Evolutionary conservation across 2,888 invertebrate species (phyloP).

Genomic region (Aporophyla nigra): DNA sequence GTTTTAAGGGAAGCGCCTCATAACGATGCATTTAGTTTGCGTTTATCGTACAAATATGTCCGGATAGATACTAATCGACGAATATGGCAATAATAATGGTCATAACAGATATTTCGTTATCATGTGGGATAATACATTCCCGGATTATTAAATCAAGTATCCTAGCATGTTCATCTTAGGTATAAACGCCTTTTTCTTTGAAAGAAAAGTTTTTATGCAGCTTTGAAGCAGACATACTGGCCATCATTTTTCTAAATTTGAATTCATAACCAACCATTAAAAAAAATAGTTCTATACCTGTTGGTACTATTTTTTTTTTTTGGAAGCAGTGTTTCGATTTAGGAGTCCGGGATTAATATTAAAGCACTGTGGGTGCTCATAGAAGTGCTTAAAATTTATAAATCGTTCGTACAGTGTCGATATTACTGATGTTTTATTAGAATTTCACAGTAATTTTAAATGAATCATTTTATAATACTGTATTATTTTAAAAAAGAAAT

Average conservation of each 20-base stretch:
- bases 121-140: slow-evolving; percentile 16
- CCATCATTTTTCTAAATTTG: not conserved
- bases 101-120: slow-evolving; percentile 37
- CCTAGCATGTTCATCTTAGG: not conserved
- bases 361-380: slow-evolving; percentile 17
- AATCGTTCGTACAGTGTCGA: slow-evolving; percentile 27
- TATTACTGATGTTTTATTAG: not conserved
- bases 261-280: not conserved
- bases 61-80: slow-evolving; percentile 38
- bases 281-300: too few species aligned
- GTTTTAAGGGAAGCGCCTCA: not conserved
- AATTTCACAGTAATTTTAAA: slow-evolving; percentile 1
- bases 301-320: too few species aligned
- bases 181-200: too few species aligned
- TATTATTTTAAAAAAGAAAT: slow-evolving; percentile 5
- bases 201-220: not conserved
- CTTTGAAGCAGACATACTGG: not conserved
- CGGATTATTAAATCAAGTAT: not conserved
- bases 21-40: slow-evolving; percentile 62
- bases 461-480: not conserved
- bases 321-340: too few species aligned
- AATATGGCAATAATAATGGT: slow-evolving; percentile 14
- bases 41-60: slow-evolving; percentile 64
- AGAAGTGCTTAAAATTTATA: slow-evolving; percentile 8
- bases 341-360: slow-evolving; percentile 5